A percentile compares a stretch with the other conserved stretches of the same genome.
These are phyloP conservation scores for Ctena decussata DNA, from an alignment of 2,888 invertebrate genomes.

Conservation along the genomic window DNA sequence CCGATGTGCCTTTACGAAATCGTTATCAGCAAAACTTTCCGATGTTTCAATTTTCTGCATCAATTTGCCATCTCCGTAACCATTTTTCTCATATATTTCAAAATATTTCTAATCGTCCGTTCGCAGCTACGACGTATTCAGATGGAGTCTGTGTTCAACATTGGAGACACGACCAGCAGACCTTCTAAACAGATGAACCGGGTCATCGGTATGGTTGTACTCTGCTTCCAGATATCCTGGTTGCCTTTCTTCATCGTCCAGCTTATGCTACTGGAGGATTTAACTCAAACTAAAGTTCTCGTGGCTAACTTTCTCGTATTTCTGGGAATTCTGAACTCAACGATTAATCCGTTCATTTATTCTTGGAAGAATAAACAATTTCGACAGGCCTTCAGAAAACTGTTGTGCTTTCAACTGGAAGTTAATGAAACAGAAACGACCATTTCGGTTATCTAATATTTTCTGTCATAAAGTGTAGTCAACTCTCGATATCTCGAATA, in stretches of 20 bases:
- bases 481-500: too few species aligned
- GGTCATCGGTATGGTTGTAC: constrained; percentile 58
- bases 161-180: not conserved
- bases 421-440: too few species aligned
- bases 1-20: constrained; percentile 68
- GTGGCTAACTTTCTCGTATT: constrained; percentile 63
- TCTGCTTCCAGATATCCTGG: constrained; percentile 68
- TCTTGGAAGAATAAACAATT: constrained; percentile 70
- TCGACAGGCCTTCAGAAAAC: constrained; percentile 58
- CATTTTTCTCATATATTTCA: constrained; percentile 58
- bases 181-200: constrained; percentile 52
- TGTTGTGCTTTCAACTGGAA: too few species aligned
- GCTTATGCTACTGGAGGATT: constrained; percentile 36
- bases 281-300: constrained; percentile 24
- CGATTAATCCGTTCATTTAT: constrained; percentile 72
- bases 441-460: too few species aligned
- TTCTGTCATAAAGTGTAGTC: too few species aligned
- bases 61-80: constrained; percentile 51
- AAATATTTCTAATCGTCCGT: constrained; percentile 58
- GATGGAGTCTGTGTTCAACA: constrained; percentile 22
- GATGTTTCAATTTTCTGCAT: constrained; percentile 45
- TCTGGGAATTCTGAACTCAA: constrained; percentile 68
- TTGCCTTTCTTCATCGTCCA: constrained; percentile 67
- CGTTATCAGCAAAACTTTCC: constrained; percentile 56
- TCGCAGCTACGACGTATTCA: constrained; percentile 53